A percentile compares a stretch with the other conserved stretches of the same genome.
Evolutionary conservation across 1,140 invertebrate genomes (phyloP).

Genomic region (Sminthurinus signatus): DNA sequence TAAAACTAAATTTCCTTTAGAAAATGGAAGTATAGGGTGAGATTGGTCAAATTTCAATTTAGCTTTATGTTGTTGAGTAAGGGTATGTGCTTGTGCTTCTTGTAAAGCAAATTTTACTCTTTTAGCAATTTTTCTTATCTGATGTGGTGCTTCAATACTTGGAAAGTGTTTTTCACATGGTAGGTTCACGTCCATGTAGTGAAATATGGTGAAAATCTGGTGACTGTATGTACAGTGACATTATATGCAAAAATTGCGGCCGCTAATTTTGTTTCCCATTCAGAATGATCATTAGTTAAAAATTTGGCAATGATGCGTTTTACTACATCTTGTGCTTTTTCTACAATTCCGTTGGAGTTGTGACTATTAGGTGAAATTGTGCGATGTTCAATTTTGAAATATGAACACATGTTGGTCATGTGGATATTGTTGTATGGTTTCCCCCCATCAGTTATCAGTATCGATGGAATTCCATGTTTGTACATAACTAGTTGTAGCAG

Average conservation of each 20-base stretch:
- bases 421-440: neutral
- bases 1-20: no score
- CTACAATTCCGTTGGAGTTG: neutral
- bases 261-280: neutral
- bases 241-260: neutral
- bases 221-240: neutral
- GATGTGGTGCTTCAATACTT: no score
- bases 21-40: no score
- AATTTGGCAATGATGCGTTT: conserved; percentile 6
- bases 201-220: neutral
- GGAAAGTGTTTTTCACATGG: neutral
- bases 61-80: no score
- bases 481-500: neutral
- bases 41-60: no score
- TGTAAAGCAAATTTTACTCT: no score
- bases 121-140: no score
- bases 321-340: neutral
- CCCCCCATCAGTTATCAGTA: conserved; percentile 14
- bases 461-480: conserved; percentile 9
- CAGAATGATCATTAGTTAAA: neutral
- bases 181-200: neutral
- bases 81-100: no score
- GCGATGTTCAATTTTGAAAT: conserved; percentile 2
- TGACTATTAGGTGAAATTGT: neutral
- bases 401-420: conserved; percentile 7